phyloP scores from a whole-genome alignment of 2,888 invertebrate species.

The Gisinianus flammeolus region DNA sequence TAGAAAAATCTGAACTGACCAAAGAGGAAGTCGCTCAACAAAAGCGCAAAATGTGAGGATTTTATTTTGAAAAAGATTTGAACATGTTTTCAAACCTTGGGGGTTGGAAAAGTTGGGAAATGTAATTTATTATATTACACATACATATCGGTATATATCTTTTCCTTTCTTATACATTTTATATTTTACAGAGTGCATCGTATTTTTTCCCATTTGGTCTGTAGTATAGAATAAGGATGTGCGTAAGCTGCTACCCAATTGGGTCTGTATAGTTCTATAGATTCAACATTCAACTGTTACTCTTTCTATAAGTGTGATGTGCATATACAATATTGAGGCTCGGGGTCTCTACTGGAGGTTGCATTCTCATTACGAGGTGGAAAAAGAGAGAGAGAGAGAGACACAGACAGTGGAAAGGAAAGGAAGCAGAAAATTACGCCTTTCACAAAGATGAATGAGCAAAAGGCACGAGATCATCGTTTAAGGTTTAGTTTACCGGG shows the following conservation, averaged over 20 bases:
- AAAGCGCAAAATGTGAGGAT: constrained; percentile 20
- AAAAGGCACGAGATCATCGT: constrained; percentile 39
- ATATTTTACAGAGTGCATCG: too few relatives aligned
- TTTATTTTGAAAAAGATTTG: constrained; percentile 20
- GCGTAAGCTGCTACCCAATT: neutral
- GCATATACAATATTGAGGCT: neutral
- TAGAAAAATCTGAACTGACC: neutral
- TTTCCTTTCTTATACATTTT: too few relatives aligned
- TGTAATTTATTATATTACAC: constrained; percentile 10
- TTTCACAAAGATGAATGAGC: constrained; percentile 41
- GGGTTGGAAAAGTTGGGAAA: neutral
- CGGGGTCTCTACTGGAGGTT: neutral
- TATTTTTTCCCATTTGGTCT: too few relatives aligned
- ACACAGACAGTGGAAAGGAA: neutral
- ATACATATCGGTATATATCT: neutral
- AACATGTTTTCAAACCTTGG: constrained; percentile 13
- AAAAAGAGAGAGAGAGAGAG: neutral
- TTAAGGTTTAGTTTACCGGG: neutral
- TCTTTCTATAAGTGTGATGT: neutral
- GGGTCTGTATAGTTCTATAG: neutral
- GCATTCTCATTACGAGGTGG: neutral
- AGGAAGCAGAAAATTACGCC: constrained; percentile 39
- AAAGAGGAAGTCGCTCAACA: neutral
- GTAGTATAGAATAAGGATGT: neutral
- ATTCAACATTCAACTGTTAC: neutral